Conservation (phyloP, 2,797 vertebrate genomes). For the Scyliorhinus canicula region DNA sequence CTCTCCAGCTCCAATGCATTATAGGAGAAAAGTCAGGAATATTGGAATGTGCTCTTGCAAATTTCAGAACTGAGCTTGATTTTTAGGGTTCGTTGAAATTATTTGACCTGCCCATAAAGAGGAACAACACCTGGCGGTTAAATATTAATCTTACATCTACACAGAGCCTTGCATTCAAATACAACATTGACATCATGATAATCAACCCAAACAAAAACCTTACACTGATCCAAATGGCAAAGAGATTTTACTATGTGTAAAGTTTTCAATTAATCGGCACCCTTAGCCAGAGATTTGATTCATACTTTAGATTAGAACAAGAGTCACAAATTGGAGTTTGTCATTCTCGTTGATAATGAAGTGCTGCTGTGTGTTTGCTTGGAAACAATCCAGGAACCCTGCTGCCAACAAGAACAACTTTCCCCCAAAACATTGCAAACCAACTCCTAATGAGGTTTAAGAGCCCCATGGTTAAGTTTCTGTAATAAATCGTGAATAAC, state of each 20-base stretch:
- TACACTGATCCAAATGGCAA: neutral
- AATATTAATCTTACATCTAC: neutral
- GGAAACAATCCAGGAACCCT: constrained; percentile 29
- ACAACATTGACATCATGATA: neutral
- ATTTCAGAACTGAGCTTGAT: constrained; percentile 21
- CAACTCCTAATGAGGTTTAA: constrained; percentile 33
- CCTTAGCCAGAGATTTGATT: neutral
- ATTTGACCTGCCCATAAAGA: constrained; percentile 9
- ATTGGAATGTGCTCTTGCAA: neutral
- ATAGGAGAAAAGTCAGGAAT: neutral
- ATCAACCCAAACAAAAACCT: constrained; percentile 1
- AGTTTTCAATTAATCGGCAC: constrained; percentile 26
- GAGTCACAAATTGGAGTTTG: constrained; percentile 22
- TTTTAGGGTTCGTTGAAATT: constrained; percentile 25
- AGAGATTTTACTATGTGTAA: constrained; percentile 30
- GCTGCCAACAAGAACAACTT: constrained; percentile 33
- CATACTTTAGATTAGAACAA: neutral
- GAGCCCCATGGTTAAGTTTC: neutral
- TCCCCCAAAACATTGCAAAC: neutral
- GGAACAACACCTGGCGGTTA: constrained; percentile 22
- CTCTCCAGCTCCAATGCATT: too few relatives aligned
- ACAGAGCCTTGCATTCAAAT: neutral
- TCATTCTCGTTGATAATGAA: constrained; percentile 31
- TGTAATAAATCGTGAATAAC: constrained; percentile 18
- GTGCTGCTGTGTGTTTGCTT: neutral